Base-by-base conservation (phyloP, 2,797 vertebrate species). In the Poecilia wingei region DNA sequence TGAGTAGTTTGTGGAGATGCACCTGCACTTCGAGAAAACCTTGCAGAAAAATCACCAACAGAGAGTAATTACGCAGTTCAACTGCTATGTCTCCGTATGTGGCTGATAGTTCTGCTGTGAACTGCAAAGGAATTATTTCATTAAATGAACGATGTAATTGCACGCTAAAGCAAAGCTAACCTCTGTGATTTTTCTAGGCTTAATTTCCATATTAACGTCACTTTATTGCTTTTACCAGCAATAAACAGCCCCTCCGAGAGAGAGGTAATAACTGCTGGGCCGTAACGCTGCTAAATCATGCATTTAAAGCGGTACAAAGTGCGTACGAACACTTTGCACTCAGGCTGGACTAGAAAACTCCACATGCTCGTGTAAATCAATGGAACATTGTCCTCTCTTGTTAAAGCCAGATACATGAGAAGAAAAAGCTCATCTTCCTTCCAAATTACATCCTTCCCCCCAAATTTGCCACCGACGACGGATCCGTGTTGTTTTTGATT, bases 191-290 rank as follows among this genome's bases (percentile, higher is more conserved):
- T 91, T 92, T 91, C 83, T 77, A n/a, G 74, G 81, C 80, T 91
- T 93, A 87, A 93, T 93, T 92, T 88, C 90, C 87, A 90, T 91
- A 84, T 82, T 91, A 93, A 88, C 88, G 79, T 89, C 89, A 84
- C 88, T 89, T 94, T 93, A 92, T 93, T 91, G 90, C 89, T 86
- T 92, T 93, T 87, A 90, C 90, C 85, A 88, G 86, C 88, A 89
- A 87, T 89, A 88, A 92, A 92, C 78, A 78, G 85, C 83, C 78
- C 91, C 89, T 82, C 59, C 5, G 91, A 93, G 90, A 87, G 82
- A 79, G 79, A 84, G 82, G 87, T 89, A 91, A 92, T 93, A 93
- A 91, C 87, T 69, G 79, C 31, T 46, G 89, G 89, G 88, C 87
- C 85, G 79, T 87, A 90, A 82, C 82, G 80, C 82, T 77, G 87